These are phyloP conservation scores for Melanerpes formicivorus DNA, from an alignment of 2,113 vertebrate species.

Conservation along the genomic window DNA sequence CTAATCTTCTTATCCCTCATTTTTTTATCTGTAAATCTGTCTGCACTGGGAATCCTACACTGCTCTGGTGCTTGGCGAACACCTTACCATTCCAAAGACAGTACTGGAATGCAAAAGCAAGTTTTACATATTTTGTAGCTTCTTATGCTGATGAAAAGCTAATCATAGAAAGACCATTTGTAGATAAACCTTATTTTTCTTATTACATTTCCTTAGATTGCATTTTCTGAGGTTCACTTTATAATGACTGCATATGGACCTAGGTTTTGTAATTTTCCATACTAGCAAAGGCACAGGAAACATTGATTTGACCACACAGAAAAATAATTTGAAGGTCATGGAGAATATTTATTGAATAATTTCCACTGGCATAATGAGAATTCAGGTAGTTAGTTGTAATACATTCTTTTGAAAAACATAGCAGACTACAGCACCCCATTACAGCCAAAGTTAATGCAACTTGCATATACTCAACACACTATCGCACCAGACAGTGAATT, in stretches of 20 bases:
- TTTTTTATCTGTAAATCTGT: slow-evolving; percentile 38
- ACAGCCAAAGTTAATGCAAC: background rate
- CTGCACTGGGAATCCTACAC: background rate
- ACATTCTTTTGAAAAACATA: background rate
- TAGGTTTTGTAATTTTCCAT: background rate
- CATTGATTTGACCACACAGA: background rate
- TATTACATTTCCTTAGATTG: background rate
- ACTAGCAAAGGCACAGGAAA: background rate
- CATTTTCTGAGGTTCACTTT: background rate
- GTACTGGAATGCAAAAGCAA: background rate
- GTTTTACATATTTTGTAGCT: background rate
- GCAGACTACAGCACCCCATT: background rate
- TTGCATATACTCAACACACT: background rate
- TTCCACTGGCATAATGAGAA: background rate
- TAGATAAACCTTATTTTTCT: background rate
- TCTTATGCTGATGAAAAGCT: background rate
- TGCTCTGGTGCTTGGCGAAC: background rate
- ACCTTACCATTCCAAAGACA: background rate
- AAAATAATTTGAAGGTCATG: background rate
- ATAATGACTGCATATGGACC: background rate
- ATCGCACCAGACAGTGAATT: background rate
- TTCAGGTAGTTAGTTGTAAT: background rate
- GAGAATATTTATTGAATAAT: background rate
- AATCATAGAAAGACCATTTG: background rate
- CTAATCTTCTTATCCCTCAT: slow-evolving; percentile 30